Evolutionary conservation across 2,113 vertebrate genomes (phyloP).

Genomic region (Corythaeola cristata): DNA sequence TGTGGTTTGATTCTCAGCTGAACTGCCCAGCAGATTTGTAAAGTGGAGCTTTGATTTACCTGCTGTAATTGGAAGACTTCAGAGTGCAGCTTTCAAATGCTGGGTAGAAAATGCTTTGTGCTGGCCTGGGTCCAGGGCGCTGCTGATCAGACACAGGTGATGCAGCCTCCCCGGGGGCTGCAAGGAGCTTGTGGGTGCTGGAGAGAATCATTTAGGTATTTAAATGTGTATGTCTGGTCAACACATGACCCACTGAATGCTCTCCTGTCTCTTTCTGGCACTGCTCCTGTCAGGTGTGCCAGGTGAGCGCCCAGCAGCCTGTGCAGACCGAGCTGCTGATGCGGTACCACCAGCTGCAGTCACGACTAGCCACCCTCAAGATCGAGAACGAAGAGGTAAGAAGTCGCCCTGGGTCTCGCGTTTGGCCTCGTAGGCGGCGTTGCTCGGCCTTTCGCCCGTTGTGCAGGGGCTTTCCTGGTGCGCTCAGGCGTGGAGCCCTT

Average conservation of each 20-base stretch:
- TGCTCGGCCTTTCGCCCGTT: not conserved
- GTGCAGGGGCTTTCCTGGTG: accelerated
- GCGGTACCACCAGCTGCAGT: constrained; percentile 97
- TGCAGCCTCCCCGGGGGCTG: not conserved
- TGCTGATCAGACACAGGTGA: not conserved
- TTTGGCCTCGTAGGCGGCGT: not conserved
- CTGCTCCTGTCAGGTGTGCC: constrained; percentile 84
- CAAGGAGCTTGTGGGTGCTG: not conserved
- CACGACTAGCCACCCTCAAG: constrained; percentile 92
- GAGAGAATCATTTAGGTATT: not conserved
- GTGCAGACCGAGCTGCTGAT: constrained; percentile 95
- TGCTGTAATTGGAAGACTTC: not conserved
- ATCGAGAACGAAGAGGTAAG: constrained; percentile 98
- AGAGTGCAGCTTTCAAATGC: not conserved
- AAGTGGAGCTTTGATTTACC: not conserved
- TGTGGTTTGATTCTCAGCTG: not conserved
- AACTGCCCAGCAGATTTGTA: not conserved
- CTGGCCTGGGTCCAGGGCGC: not conserved
- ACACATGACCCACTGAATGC: accelerated
- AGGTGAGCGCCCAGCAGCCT: constrained; percentile 96
- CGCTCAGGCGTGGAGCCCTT: not conserved
- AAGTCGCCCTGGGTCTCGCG: not conserved
- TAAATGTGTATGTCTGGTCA: not conserved
- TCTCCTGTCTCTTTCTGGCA: not conserved
- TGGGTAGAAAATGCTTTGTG: not conserved